Base-by-base conservation (phyloP, 2,888 invertebrate species). In the Anorthoa munda region DNA sequence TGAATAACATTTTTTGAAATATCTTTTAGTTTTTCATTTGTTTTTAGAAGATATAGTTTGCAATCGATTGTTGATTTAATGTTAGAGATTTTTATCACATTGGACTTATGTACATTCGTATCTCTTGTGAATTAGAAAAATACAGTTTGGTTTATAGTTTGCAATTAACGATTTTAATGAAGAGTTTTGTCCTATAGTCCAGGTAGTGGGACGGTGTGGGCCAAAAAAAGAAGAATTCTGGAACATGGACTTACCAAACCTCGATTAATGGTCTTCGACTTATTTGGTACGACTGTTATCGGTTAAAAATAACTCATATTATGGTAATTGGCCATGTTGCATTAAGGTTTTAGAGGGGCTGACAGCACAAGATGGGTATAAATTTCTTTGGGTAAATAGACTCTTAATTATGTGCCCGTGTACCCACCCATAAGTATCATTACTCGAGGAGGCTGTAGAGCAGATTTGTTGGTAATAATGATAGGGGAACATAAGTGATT, bases 1-100 rank as follows among this genome's bases (percentile, higher is more conserved):
- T 65, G 46, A 45, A 65, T 51, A 26, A 26, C 9, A 15, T 59
- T 64, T 58, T 51, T 48, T 26, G 31, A 72, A 26, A 39, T 45
- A 48, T 55, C 2, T 72, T 23, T 68, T 46, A 50, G n/a, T 15
- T 56, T 59, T 68, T 48, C 18, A 21, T 71, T 71, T 56, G 13
- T 26, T 75, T 56, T 12, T 26, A 31, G n/a, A 46, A 9, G 39
- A 39, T 39, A 46, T 12, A 46, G 9, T 48, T 58, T 18, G 9
- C 26, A 23, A 23, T 48, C 7, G 48, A 18, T 56, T 7, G 15
- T 48, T 23, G 5, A 12, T 17, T 39, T 31, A 17, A 11, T 39
- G 23, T 4, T 31, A 48, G 15, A 0, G 17, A 73, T 46, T 31
- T 72, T 15, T 15, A 51, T 31, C 3, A 58, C 45, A 9, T 45